Percentiles rank a stretch among this genome's conserved stretches.
These are phyloP conservation scores for Apis mellifera DNA, from an alignment of 1,140 invertebrate species.

Conservation along the genomic window Amel_HAv3.1 CM009935.2:6852001-6852500, in stretches of 20 bases:
- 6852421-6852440: constrained; percentile 48
- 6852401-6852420: constrained; percentile 41
- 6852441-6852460: constrained; percentile 52
- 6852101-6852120: background rate
- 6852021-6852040: background rate
- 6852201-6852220: background rate
- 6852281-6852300: background rate
- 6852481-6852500: constrained; percentile 58
- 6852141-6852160: background rate
- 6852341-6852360: background rate
- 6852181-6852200: no score
- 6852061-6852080: constrained; percentile 31
- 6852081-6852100: background rate
- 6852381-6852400: background rate
- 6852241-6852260: background rate
- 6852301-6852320: background rate
- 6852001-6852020: constrained; percentile 1
- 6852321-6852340: background rate
- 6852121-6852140: constrained; percentile 6
- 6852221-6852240: background rate
- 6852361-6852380: background rate
- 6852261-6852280: background rate
- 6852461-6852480: constrained; percentile 63
- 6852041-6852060: background rate
- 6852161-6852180: background rate